Evolutionary conservation across 2,797 vertebrate species (phyloP), one percentile per base, ranked within the genome.

Genomic region (Aldrovandia affinis): DNA sequence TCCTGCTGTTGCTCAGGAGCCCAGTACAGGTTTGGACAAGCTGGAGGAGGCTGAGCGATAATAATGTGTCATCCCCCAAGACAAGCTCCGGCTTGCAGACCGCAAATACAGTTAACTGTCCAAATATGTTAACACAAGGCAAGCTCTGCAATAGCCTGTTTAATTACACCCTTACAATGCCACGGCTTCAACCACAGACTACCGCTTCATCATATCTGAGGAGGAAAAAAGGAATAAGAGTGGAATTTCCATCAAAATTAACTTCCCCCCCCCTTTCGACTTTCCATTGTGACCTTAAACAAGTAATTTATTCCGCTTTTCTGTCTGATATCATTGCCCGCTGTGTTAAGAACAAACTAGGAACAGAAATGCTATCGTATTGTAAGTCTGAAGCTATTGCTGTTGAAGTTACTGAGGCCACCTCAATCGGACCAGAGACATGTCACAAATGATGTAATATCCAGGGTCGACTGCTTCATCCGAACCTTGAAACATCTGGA

Each of bases 21-120:
- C 95, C 92, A 86, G 92, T 90, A 82, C 98, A 98, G 96, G 98
- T 96, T 95, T n/a, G 88, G 95, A 92, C 98, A 98, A 93, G 97
- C 95, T 94, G 90, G 0, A 87, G 85, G 91, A 83, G 85, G 89
- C 93, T 92, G 93, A 94, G 97, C 97, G 98, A 97, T 99, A 99
- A 99, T 99, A 98, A 97, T 89, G 94, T 95, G 96, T 96, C 97
- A 97, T 97, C 96, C 95, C 92, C 89, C 93, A 81, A 86, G 93
- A 90, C 97, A 93, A 95, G 98, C 94, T 96, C 91, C 90, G 91
- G 95, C 98, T 96, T 97, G 98, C 94, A 96, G 91, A 88, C 92
- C 90, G 92, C 94, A 97, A 97, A 97, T 96, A 96, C 93, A 94
- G 95, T 96, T 96, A 97, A 97, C 96, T 96, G 95, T 93, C 95